Percentiles rank a stretch among this genome's conserved stretches.
These are phyloP conservation scores for Eremobia ochroleuca DNA, from an alignment of 2,888 invertebrate species.

Conservation along the genomic window DNA sequence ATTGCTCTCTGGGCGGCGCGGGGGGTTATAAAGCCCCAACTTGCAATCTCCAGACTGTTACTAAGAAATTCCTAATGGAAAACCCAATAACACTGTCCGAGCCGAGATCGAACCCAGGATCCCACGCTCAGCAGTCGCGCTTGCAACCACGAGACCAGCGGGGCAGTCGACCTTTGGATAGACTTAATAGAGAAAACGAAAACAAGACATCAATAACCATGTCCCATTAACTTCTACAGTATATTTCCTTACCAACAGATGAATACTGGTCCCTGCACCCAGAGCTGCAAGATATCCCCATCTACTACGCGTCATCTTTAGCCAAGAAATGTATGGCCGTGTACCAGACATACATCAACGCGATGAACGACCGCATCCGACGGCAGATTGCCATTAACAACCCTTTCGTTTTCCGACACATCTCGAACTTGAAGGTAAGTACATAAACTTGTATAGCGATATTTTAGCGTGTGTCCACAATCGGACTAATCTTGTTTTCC, in stretches of 20 bases:
- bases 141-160: too few species aligned
- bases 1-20: too few species aligned
- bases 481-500: background rate
- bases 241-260: conserved; percentile 90
- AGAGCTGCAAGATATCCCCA: conserved; percentile 99
- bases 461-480: background rate
- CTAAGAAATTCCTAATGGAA: too few species aligned
- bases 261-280: conserved; percentile 99
- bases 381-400: conserved; percentile 99
- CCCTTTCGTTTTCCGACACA: conserved; percentile 99
- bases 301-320: conserved; percentile 99
- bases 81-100: too few species aligned
- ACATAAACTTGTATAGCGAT: background rate
- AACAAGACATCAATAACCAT: background rate
- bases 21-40: too few species aligned
- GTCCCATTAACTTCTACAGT: background rate
- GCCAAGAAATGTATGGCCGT: conserved; percentile 99
- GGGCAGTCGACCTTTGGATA: background rate
- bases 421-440: conserved; percentile 96
- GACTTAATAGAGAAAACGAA: background rate
- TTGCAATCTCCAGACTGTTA: too few species aligned
- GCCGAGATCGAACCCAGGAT: too few species aligned
- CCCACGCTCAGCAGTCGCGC: too few species aligned
- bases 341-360: conserved; percentile 99
- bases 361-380: conserved; percentile 99